Base-by-base conservation (phyloP, 2,888 invertebrate species). In the Agrochola macilenta region DNA sequence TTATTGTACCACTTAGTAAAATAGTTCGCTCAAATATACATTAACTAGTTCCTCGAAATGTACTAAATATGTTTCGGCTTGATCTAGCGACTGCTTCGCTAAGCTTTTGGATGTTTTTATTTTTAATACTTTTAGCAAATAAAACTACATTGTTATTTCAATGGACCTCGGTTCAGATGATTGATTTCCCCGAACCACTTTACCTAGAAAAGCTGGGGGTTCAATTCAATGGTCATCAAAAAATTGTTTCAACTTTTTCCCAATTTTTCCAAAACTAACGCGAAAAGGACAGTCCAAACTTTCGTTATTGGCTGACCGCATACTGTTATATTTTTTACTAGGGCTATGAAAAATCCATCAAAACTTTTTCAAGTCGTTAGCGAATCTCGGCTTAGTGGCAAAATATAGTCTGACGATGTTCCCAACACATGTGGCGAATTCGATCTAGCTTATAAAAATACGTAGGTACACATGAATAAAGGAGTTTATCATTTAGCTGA, bases 331-430 rank as follows among this genome's bases (percentile, higher is more conserved):
- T 93, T 95, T 95, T 94, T 94, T 93, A 89, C 90, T 83, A 83
- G 81, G 84, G 91, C 91, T 91, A 95, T 95, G 95, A 94, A 95
- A 95, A 93, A 93, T 93, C 93, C 94, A 95, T 95, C 93, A 91
- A 91, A 93, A 93, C 89, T 94, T 95, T 95, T 95, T 95, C 92
- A 93, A 91, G 90, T 95, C 95, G 95, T 95, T 95, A 95, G 94
- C 91, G 91, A 90, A 87, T 90, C 89, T 91, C 89, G 88, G 90
- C 90, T 90, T 90, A 89, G 87, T 85, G 87, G 79, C 83, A 89
- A 91, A 92, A 93, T 88, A 91, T 89, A 82, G 87, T 85, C 86
- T 78, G 86, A 79, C 88, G 83, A 87, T 89, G 87, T 88, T 79
- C 74, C 85, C 83, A 86, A 86, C 90, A 90, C 81, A 89, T 91